Evolutionary conservation across 2,113 vertebrate genomes (phyloP).

Genomic region (Probosciger aterrimus): DNA sequence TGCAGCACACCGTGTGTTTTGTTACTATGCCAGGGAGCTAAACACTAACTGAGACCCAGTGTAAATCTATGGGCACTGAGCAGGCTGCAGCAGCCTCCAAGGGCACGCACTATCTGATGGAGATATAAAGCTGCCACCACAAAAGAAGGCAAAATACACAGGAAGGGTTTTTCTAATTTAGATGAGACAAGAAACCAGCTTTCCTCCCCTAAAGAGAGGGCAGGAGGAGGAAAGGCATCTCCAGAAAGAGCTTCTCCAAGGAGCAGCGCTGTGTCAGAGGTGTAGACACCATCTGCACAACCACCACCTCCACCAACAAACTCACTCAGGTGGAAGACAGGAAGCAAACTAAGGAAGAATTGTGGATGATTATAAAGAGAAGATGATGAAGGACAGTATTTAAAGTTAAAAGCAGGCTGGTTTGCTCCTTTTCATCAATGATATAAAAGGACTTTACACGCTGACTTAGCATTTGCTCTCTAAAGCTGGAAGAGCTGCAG

Average conservation of each 20-base stretch:
- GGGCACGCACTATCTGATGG: background rate
- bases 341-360: background rate
- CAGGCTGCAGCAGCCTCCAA: background rate
- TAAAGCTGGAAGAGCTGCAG: background rate
- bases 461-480: background rate
- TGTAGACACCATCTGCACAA: background rate
- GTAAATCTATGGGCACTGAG: background rate
- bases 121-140: background rate
- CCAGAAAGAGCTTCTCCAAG: background rate
- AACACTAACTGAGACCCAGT: background rate
- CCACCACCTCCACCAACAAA: background rate
- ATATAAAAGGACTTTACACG: background rate
- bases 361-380: background rate
- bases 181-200: background rate
- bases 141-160: background rate
- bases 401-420: background rate
- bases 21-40: background rate
- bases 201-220: background rate
- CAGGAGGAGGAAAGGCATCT: background rate
- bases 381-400: background rate
- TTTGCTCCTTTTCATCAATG: background rate
- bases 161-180: background rate
- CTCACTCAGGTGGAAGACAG: background rate
- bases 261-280: accelerated
- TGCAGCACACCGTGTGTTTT: background rate